These are phyloP conservation scores for Archips xylosteana DNA, from an alignment of 2,888 invertebrate genomes.

Conservation along the genomic window DNA sequence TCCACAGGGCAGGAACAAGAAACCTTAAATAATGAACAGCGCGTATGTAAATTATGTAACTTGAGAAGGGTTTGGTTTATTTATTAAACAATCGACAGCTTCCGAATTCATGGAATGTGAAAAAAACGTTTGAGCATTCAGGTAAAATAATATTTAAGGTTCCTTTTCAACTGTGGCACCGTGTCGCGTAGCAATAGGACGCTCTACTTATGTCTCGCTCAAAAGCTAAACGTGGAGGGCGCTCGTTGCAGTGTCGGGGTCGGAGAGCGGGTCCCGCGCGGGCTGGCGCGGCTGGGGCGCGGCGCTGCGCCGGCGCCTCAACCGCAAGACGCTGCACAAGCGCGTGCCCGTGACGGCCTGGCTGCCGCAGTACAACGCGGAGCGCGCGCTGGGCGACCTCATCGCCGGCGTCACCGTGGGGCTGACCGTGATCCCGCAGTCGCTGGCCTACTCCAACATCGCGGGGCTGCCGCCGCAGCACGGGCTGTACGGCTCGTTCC, in stretches of 20 bases:
- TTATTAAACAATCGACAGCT: too few species aligned
- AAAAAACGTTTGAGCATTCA: too few species aligned
- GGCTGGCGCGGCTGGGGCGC: conserved; percentile 75
- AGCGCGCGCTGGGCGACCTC: conserved; percentile 92
- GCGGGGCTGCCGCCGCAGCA: conserved; percentile 93
- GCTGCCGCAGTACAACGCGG: conserved; percentile 91
- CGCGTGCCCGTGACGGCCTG: conserved; percentile 91
- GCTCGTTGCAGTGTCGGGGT: conserved; percentile 73
- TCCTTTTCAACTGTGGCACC: too few species aligned
- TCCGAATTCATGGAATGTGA: too few species aligned
- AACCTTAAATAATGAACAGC: too few species aligned
- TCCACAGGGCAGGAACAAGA: too few species aligned
- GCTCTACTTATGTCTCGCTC: too few species aligned
- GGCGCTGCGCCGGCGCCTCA: conserved; percentile 83
- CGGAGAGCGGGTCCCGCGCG: conserved; percentile 68
- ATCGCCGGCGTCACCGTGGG: conserved; percentile 97
- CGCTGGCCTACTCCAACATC: conserved; percentile 92
- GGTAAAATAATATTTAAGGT: too few species aligned
- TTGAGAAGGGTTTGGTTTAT: too few species aligned
- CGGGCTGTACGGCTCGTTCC: conserved; percentile 97
- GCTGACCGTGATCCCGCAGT: conserved; percentile 96
- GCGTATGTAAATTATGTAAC: too few species aligned
- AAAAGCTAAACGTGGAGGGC: too few species aligned
- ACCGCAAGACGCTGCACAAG: conserved; percentile 89
- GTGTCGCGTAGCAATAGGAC: too few species aligned